Conservation (phyloP, 1,140 invertebrate species). For the Hypothenemus hampei region DNA sequence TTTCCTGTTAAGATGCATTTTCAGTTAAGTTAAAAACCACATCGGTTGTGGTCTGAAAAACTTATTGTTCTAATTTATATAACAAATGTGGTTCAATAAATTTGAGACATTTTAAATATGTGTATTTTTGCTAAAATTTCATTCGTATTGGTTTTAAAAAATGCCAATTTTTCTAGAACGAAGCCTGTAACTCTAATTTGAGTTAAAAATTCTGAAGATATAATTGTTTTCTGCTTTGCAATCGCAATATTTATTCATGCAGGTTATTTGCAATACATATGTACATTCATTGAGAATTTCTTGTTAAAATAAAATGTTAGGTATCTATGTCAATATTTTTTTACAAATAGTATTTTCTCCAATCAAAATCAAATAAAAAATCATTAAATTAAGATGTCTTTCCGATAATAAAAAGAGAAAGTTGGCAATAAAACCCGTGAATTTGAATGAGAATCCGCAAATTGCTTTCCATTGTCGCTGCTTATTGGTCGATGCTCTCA, state of each 20-base stretch:
- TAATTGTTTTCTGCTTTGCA: not conserved
- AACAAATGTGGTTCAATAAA: not conserved
- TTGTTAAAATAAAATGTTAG: too few species aligned
- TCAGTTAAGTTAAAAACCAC: not conserved
- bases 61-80: slow-evolving; percentile 3
- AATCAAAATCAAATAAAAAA: not conserved
- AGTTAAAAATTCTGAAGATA: not conserved
- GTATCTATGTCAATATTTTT: too few species aligned
- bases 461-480: not conserved
- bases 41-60: not conserved
- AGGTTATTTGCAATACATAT: not conserved
- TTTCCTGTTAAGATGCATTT: not conserved
- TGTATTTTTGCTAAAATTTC: too few species aligned
- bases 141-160: too few species aligned
- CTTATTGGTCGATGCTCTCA: not conserved
- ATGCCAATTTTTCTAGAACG: not conserved
- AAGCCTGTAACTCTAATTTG: not conserved
- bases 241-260: not conserved
- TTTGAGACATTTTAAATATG: too few species aligned
- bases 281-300: not conserved
- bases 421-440: not conserved
- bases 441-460: not conserved
- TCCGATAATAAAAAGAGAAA: not conserved
- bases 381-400: not conserved
- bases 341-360: not conserved